Conservation (phyloP, 2,888 invertebrate species). For the Malthinus seriepunctatus region DNA sequence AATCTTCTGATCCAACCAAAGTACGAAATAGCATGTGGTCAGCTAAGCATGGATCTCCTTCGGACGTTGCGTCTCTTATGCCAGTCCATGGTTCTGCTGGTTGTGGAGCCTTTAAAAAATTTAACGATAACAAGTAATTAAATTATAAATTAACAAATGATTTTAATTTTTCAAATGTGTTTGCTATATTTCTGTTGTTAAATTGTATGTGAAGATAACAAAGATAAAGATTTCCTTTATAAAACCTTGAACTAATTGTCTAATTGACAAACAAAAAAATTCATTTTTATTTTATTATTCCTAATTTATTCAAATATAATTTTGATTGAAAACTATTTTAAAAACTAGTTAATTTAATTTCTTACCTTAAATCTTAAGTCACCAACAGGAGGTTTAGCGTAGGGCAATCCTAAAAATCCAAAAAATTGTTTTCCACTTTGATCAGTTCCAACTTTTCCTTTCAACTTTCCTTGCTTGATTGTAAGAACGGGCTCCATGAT, state of each 20-base stretch:
- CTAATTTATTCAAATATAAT: too few species aligned
- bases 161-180: too few species aligned
- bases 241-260: too few species aligned
- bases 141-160: too few species aligned
- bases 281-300: too few species aligned
- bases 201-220: too few species aligned
- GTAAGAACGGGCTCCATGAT: neutral
- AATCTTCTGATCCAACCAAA: slow-evolving; percentile 66
- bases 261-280: too few species aligned
- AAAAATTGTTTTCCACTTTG: slow-evolving; percentile 41
- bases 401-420: slow-evolving; percentile 49
- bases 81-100: slow-evolving; percentile 29
- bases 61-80: slow-evolving; percentile 30
- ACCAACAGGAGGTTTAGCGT: slow-evolving; percentile 34
- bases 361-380: slow-evolving; percentile 37
- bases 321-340: too few species aligned
- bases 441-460: slow-evolving; percentile 39
- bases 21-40: slow-evolving; percentile 14
- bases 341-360: too few species aligned
- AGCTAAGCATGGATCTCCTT: slow-evolving; percentile 4
- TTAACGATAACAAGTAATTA: too few species aligned
- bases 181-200: too few species aligned
- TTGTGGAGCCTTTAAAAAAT: slow-evolving; percentile 31
- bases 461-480: slow-evolving; percentile 45
- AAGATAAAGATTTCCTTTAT: too few species aligned